phyloP scores from a whole-genome alignment of 2,797 vertebrate genomes.

The Hirundo rustica region DNA sequence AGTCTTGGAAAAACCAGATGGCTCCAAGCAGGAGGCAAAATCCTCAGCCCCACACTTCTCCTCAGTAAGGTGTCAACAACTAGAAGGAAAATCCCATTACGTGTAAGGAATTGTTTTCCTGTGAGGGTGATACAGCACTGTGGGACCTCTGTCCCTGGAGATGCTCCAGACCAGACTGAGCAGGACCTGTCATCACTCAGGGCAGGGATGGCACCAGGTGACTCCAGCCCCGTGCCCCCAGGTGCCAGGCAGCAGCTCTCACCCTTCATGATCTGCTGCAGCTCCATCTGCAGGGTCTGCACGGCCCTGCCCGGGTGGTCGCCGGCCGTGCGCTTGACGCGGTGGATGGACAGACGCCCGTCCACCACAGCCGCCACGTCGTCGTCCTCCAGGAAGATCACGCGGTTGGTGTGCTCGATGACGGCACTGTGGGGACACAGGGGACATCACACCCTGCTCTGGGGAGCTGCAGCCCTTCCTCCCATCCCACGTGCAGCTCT shows the following conservation, averaged over 20 bases:
- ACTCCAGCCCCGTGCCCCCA: neutral
- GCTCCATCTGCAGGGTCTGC: constrained; percentile 97
- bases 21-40: neutral
- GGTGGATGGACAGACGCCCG: constrained; percentile 94
- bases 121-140: neutral
- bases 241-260: neutral
- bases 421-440: constrained; percentile 82
- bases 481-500: neutral
- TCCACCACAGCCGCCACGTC: constrained; percentile 94
- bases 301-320: constrained; percentile 93
- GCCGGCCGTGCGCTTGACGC: constrained; percentile 89
- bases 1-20: neutral
- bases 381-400: constrained; percentile 97
- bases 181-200: fast-evolving
- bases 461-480: neutral
- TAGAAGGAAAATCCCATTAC: neutral
- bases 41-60: neutral
- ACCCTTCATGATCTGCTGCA: constrained; percentile 99
- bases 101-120: neutral
- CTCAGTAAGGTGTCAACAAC: neutral
- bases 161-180: fast-evolving
- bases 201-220: neutral
- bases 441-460: neutral
- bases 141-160: neutral
- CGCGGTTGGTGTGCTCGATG: constrained; percentile 96